A percentile compares a stretch with the other conserved stretches of the same genome.
Conservation (phyloP, 2,797 vertebrate genomes). For the Sebastes diaconus region DNA sequence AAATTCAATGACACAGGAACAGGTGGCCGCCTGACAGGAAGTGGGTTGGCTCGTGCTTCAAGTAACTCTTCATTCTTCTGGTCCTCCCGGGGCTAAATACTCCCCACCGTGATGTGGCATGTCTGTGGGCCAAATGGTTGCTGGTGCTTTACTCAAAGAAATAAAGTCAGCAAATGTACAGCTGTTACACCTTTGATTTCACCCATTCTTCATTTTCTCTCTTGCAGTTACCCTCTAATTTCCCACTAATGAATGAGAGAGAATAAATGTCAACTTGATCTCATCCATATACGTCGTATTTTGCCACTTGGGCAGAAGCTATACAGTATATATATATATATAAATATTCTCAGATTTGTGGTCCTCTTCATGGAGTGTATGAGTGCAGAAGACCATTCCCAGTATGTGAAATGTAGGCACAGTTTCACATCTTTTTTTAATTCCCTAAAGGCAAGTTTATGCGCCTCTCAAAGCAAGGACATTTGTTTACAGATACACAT, state of each 20-base stretch:
- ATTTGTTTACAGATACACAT: conserved; percentile 33
- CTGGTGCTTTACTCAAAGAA: conserved; percentile 21
- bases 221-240: not conserved
- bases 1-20: conserved; percentile 24
- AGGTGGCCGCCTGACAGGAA: conserved; percentile 67
- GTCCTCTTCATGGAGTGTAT: not conserved
- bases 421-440: conserved; percentile 4
- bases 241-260: not conserved
- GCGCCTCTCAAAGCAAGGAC: conserved; percentile 22
- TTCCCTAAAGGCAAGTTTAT: conserved; percentile 31
- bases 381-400: not conserved
- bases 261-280: not conserved
- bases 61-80: conserved; percentile 35
- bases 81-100: conserved; percentile 14
- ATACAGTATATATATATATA: not conserved
- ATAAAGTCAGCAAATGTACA: conserved; percentile 25
- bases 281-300: rapidly evolving
- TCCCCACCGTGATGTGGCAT: conserved; percentile 16
- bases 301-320: not conserved
- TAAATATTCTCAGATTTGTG: too few species aligned
- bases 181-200: conserved; percentile 12
- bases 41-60: conserved; percentile 44
- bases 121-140: conserved; percentile 10
- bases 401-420: not conserved
- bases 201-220: not conserved